A percentile compares a stretch with the other conserved stretches of the same genome.
Evolutionary conservation across 2,113 vertebrate species (phyloP).

Genomic region (Callionymus lyra): DNA sequence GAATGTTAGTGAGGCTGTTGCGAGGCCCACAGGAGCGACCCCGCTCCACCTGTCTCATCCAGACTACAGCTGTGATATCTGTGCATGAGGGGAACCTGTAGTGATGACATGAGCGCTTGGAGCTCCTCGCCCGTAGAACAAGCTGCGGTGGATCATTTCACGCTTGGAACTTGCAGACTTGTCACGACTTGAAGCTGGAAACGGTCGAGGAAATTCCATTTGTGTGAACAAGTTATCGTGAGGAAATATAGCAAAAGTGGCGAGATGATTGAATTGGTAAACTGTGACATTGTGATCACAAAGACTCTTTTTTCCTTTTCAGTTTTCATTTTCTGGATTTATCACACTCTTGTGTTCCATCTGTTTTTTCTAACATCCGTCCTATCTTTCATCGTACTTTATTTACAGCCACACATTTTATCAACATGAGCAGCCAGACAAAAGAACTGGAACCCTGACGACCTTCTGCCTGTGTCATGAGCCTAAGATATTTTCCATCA

Average conservation of each 20-base stretch:
- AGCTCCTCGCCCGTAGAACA: constrained; percentile 13
- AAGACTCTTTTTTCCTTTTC: constrained; percentile 9
- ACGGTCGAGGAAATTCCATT: constrained; percentile 15
- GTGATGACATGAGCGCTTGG: constrained; percentile 22
- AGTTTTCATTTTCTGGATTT: constrained; percentile 20
- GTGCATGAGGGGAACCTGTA: constrained; percentile 4
- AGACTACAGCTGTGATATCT: constrained; percentile 7
- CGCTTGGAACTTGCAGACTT: constrained; percentile 26
- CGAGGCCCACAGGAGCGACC: constrained; percentile 28
- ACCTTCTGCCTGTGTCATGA: too few species aligned
- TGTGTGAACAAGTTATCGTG: background rate
- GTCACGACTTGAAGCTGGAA: constrained; percentile 10
- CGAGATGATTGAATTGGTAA: too few species aligned
- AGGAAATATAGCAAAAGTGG: too few species aligned
- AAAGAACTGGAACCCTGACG: constrained; percentile 3
- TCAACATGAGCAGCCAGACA: constrained; percentile 26
- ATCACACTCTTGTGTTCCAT: too few species aligned
- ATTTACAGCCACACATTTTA: constrained; percentile 22
- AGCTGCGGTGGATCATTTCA: constrained; percentile 18
- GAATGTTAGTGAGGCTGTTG: constrained; percentile 37
- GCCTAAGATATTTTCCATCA: too few species aligned
- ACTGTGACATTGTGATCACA: too few species aligned
- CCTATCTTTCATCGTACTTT: too few species aligned
- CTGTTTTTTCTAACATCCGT: too few species aligned
- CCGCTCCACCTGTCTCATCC: constrained; percentile 11